phyloP scores from a whole-genome alignment of 2,797 vertebrate species.

The Phoxinus dragarum region DNA sequence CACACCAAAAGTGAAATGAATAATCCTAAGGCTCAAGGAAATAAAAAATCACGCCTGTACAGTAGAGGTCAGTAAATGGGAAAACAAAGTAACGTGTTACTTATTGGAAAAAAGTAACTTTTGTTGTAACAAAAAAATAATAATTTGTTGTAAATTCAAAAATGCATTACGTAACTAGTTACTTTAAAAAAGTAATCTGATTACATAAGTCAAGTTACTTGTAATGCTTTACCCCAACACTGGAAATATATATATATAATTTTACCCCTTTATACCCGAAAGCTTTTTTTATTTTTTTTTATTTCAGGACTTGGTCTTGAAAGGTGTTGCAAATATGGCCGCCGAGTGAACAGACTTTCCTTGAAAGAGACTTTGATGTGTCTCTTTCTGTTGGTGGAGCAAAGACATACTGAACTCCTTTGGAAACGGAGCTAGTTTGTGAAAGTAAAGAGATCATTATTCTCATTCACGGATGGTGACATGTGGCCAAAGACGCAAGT shows the following conservation, averaged over 20 bases:
- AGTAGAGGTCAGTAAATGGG: not conserved
- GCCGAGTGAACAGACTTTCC: not conserved
- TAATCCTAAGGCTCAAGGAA: not conserved
- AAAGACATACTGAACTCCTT: not conserved
- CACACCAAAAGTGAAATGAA: not conserved
- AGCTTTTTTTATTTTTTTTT: not conserved
- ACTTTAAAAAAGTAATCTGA: not conserved
- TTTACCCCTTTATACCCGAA: not conserved
- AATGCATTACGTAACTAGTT: not conserved
- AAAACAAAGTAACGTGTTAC: not conserved
- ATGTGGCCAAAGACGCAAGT: slow-evolving; percentile 12
- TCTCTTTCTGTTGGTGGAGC: slow-evolving; percentile 10
- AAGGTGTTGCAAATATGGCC: not conserved
- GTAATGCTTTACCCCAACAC: not conserved
- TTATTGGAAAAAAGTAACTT: not conserved
- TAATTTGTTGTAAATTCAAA: not conserved
- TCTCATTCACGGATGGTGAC: slow-evolving; percentile 28
- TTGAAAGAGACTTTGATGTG: slow-evolving; percentile 2
- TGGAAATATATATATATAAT: not conserved
- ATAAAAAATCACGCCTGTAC: not conserved
- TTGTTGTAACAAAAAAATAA: not conserved
- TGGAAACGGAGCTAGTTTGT: not conserved
- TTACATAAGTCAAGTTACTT: not conserved
- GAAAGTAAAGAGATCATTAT: slow-evolving; percentile 12
- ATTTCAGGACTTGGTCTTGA: not conserved